These are phyloP conservation scores for Temnothorax longispinosus DNA, from an alignment of 1,140 invertebrate species.

Conservation along the genomic window DNA sequence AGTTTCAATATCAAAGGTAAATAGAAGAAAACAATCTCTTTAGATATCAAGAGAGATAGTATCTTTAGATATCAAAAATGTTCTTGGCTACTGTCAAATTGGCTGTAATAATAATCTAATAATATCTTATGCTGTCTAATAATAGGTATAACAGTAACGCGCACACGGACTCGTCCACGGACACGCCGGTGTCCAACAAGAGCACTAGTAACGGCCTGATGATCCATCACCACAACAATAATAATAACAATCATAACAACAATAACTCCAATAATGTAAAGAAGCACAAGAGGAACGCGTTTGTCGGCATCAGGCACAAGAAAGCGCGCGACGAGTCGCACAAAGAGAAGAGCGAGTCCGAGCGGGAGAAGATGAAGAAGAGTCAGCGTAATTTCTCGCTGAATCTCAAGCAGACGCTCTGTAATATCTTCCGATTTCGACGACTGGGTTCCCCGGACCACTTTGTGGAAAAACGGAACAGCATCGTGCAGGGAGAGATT, in stretches of 20 bases:
- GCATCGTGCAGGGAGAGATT: constrained; percentile 85
- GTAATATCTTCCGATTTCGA: constrained; percentile 92
- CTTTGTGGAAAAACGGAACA: constrained; percentile 82
- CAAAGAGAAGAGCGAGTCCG: constrained; percentile 83
- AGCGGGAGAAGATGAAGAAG: constrained; percentile 88
- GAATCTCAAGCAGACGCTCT: constrained; percentile 94
- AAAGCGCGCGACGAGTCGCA: constrained; percentile 88
- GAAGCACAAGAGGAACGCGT: constrained; percentile 88
- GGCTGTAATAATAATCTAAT: constrained; percentile 1
- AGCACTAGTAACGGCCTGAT: constrained; percentile 82
- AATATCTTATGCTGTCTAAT: constrained; percentile 27
- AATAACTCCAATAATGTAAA: constrained; percentile 84
- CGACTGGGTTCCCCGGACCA: constrained; percentile 86
- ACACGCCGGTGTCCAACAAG: constrained; percentile 84
- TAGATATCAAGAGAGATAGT: too few relatives aligned
- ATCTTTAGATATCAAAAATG: not conserved
- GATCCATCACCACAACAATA: constrained; percentile 80
- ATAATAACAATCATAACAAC: constrained; percentile 86
- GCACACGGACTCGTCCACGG: constrained; percentile 83
- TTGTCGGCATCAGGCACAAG: constrained; percentile 88
- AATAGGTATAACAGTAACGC: constrained; percentile 82
- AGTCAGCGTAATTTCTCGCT: constrained; percentile 88
- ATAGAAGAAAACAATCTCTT: too few relatives aligned
- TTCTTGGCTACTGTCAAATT: constrained; percentile 6
- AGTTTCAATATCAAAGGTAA: not conserved